Base-by-base conservation (phyloP, 2,797 vertebrate genomes). In the Ptychadena robeensis region DNA sequence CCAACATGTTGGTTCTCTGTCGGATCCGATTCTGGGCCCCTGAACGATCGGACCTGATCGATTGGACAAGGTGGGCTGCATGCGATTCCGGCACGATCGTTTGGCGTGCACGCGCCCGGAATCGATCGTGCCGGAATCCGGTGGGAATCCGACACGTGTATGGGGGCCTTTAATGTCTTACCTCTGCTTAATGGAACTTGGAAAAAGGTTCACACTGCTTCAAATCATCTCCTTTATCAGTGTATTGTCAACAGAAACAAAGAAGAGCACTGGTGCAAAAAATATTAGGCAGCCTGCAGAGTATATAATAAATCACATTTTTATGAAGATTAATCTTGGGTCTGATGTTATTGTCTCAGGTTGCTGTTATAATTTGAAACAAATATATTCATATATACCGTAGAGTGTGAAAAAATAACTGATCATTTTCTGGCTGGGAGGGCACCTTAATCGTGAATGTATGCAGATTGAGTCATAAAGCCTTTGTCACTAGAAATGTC, bases 221-320 rank as follows among this genome's bases (percentile, higher is more conserved):
- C n/a, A 35, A n/a, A 30, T 59, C 31, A 38, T 69, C 25, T 79
- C 44, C 28, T 53, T 44, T 69, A 69, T 37, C 65, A 69, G 37
- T 69, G 40, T 37, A 38, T 38, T 79, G 44, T 57, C 48, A 69
- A 68, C 25, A 69, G 48, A 53, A 25, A 59, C 32, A 59, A 34
- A 69, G 25, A 27, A 59, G 66, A 59, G 44, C 44, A 37, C 7
- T 69, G 66, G 53, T 57, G 65, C 65, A 69, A 57, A 69, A 68
- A 69, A 57, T 59, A 69, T 69, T 35, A 37, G 32, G 44, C 61
- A 44, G 27, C 28, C 30, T 27, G 61, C 37, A 25, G 34, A 38
- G 28, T 71, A 35, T 71, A 40, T 71, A 71, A 79, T 79, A 38
- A 70, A 80, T 80, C 53, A 61, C 10, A 28, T 25, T 80, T 69